Evolutionary conservation across 2,888 invertebrate species (phyloP).

Genomic region (Troilus luridus): DNA sequence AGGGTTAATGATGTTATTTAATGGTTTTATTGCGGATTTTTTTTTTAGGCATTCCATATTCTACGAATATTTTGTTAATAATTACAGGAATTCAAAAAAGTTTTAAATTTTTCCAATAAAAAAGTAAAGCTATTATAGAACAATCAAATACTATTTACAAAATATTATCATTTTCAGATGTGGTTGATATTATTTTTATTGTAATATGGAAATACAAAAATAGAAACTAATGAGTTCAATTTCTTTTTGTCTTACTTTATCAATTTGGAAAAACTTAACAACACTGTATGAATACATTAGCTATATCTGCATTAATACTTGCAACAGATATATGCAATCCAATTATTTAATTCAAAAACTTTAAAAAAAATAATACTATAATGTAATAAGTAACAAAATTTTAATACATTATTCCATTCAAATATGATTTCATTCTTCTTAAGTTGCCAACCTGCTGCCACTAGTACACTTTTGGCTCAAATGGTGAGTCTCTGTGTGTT

Average conservation of each 20-base stretch:
- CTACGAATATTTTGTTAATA: too few relatives aligned
- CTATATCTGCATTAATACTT: background rate
- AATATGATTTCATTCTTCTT: background rate
- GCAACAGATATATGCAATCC: background rate
- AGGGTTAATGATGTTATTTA: too few relatives aligned
- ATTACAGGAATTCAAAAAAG: too few relatives aligned
- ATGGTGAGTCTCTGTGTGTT: background rate
- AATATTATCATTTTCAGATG: background rate
- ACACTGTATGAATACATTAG: background rate
- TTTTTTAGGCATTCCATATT: too few relatives aligned
- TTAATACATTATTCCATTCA: background rate
- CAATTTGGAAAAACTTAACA: background rate
- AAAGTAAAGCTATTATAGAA: too few relatives aligned
- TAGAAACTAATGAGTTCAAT: background rate
- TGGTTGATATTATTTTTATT: background rate
- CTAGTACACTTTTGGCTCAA: background rate
- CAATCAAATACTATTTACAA: too few relatives aligned
- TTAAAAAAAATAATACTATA: background rate
- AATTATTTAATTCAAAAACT: background rate
- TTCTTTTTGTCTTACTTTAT: background rate
- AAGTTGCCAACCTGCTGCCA: background rate
- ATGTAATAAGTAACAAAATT: background rate
- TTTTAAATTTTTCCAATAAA: too few relatives aligned
- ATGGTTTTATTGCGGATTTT: too few relatives aligned
- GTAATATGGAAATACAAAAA: background rate